These are phyloP conservation scores for Andricus grossulariae DNA, from an alignment of 1,140 invertebrate genomes.

Conservation along the genomic window DNA sequence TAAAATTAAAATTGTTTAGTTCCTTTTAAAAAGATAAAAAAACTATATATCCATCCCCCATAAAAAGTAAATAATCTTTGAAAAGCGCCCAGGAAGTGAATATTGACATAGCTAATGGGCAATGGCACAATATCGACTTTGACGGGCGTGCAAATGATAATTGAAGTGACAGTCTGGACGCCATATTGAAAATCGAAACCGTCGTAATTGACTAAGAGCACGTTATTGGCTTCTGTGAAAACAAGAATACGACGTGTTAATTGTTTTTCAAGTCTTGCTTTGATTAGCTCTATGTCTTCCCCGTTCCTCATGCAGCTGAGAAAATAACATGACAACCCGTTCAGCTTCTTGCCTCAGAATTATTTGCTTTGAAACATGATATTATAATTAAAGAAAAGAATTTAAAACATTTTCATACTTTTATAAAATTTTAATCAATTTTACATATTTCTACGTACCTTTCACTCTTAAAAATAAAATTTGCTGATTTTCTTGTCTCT, in stretches of 20 bases:
- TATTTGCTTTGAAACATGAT: background rate
- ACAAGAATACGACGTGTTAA: conserved; percentile 56
- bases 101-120: conserved; percentile 52
- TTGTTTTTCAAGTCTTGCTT: conserved; percentile 52
- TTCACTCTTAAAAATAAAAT: too few relatives aligned
- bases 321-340: conserved; percentile 60
- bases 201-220: conserved; percentile 18
- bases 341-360: background rate
- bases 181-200: conserved; percentile 28
- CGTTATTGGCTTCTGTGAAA: conserved; percentile 62
- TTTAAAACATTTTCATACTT: too few relatives aligned
- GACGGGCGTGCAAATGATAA: conserved; percentile 47
- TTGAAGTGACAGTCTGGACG: conserved; percentile 36
- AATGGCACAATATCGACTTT: conserved; percentile 38
- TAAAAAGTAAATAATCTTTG: background rate
- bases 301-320: conserved; percentile 54
- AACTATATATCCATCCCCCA: background rate
- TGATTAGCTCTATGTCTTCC: conserved; percentile 42
- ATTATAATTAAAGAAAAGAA: background rate
- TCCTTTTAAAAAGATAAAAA: background rate
- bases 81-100: conserved; percentile 40
- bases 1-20: background rate
- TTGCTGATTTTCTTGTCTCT: too few relatives aligned
- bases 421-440: too few relatives aligned
- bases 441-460: too few relatives aligned